A percentile compares a stretch with the other conserved stretches of the same genome.
These are phyloP conservation scores for Morbakka virulenta DNA, from an alignment of 30 jellyfish, hydroid and myxozoan genomes.

Conservation along the genomic window DNA sequence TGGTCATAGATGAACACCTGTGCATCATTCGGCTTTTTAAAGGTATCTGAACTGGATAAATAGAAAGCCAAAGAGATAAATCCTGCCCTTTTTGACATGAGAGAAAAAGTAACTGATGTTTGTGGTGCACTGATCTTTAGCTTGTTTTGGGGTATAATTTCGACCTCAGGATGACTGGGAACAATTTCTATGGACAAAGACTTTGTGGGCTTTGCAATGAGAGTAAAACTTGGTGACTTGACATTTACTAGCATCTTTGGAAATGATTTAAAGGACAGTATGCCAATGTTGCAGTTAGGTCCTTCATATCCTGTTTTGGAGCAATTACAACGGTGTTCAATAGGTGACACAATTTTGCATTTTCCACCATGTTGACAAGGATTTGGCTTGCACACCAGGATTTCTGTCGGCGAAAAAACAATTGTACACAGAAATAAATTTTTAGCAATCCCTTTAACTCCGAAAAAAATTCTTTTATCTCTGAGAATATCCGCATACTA, in stretches of 20 bases:
- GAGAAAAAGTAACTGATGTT: not conserved
- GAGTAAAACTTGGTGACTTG: not conserved
- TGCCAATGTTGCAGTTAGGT: conserved; percentile 48
- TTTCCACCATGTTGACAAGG: conserved; percentile 79
- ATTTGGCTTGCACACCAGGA: conserved; percentile 90
- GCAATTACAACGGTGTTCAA: conserved; percentile 65
- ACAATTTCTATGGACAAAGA: conserved; percentile 3
- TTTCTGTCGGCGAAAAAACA: no score
- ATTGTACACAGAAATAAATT: no score
- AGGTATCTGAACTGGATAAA: conserved; percentile 23
- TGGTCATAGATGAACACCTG: conserved; percentile 51
- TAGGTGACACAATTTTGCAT: conserved; percentile 67
- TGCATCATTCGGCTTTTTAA: conserved; percentile 18
- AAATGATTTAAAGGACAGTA: conserved; percentile 24
- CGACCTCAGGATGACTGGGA: conserved; percentile 58
- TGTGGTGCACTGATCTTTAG: not conserved
- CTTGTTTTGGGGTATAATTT: conserved; percentile 12
- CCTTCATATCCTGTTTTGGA: conserved; percentile 83
- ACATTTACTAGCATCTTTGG: conserved; percentile 50
- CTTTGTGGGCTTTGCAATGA: conserved; percentile 44
- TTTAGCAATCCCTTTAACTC: no score
- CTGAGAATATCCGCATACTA: no score
- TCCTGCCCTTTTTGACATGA: conserved; percentile 40
- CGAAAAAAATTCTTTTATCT: no score
- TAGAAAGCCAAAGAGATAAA: conserved; percentile 45